phyloP scores from a whole-genome alignment of 2,113 vertebrate species.

The Vireo altiloquus region DNA sequence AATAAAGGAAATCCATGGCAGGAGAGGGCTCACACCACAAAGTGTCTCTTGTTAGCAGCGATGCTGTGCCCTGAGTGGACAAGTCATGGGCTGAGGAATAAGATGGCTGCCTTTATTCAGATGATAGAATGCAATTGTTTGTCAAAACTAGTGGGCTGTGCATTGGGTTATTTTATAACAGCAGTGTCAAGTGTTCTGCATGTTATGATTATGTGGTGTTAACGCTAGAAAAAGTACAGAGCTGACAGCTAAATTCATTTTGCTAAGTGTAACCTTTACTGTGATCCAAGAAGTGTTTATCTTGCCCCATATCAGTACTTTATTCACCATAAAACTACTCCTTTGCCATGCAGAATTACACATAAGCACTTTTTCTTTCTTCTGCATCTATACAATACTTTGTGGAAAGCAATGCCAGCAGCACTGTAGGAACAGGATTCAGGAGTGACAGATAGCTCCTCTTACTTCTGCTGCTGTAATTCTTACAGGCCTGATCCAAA shows the following conservation, averaged over 20 bases:
- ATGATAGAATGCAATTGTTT: neutral
- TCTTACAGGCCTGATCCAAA: neutral
- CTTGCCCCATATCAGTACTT: neutral
- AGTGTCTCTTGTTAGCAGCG: slow-evolving; percentile 5
- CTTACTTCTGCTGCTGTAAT: neutral
- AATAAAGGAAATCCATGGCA: neutral
- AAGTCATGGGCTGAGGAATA: neutral
- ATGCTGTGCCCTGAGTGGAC: neutral
- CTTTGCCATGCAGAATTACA: neutral
- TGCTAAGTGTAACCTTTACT: neutral
- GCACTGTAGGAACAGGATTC: neutral
- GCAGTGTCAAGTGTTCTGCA: neutral
- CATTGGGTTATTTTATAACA: neutral
- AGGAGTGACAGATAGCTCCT: neutral
- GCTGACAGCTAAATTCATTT: neutral
- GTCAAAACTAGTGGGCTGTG: neutral
- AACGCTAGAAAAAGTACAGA: neutral
- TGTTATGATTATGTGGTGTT: neutral
- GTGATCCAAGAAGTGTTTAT: neutral
- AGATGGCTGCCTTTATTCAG: neutral
- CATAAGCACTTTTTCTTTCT: neutral
- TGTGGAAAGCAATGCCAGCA: neutral
- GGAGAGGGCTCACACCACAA: neutral
- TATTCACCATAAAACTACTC: neutral
- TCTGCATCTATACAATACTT: neutral